phyloP scores from a whole-genome alignment of 2,797 vertebrate genomes.

The Erethizon dorsatum region DNA sequence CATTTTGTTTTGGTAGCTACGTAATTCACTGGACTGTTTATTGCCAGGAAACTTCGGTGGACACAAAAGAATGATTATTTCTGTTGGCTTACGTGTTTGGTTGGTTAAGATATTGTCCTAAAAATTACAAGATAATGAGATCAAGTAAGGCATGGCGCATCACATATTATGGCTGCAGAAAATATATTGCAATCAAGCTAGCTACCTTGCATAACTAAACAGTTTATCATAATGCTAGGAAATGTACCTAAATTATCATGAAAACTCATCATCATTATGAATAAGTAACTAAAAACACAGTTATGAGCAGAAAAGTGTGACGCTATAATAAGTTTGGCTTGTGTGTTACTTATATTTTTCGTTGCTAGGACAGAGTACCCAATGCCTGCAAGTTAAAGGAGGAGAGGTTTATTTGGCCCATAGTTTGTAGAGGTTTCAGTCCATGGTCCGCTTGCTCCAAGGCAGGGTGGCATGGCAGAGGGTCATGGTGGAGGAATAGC shows the following conservation, averaged over 20 bases:
- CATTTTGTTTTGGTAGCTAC: neutral
- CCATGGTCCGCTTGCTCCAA: neutral
- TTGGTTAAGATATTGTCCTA: neutral
- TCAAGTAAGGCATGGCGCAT: neutral
- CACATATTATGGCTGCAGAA: neutral
- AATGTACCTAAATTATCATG: neutral
- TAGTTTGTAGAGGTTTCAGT: neutral
- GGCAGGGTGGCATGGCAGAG: neutral
- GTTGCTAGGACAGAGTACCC: neutral
- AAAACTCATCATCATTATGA: neutral
- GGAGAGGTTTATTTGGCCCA: neutral
- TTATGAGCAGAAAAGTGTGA: neutral
- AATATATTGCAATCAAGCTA: neutral
- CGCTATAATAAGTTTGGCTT: neutral
- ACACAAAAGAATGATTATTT: constrained; percentile 16
- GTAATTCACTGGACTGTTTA: constrained; percentile 10
- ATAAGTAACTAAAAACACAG: constrained; percentile 25
- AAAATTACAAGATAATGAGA: neutral
- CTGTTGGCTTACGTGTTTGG: neutral
- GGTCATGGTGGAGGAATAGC: neutral
- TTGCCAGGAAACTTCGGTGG: neutral
- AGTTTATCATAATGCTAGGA: neutral
- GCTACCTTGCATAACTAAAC: neutral
- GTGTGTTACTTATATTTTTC: neutral
- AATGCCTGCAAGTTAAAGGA: neutral